These are phyloP conservation scores for Dasypolia templi DNA, from an alignment of 2,888 invertebrate genomes.

Conservation along the genomic window DNA sequence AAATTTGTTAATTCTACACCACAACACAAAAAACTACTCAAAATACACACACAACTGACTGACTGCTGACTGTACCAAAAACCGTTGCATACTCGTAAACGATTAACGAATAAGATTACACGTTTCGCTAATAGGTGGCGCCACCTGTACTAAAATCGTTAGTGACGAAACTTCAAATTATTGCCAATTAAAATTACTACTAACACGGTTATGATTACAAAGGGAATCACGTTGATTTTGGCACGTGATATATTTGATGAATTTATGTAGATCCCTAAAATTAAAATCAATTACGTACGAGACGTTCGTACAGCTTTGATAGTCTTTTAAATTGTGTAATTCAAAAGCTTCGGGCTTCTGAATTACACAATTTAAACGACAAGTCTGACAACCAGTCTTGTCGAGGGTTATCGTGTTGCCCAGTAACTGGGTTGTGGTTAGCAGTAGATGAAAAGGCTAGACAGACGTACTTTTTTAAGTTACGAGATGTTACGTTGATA, in stretches of 20 bases:
- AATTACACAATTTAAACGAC: too few relatives aligned
- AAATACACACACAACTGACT: too few relatives aligned
- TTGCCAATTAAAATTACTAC: constrained; percentile 75
- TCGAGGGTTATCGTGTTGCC: too few relatives aligned
- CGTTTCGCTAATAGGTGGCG: constrained; percentile 71
- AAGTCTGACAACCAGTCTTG: background rate
- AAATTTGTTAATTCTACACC: too few relatives aligned
- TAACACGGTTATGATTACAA: constrained; percentile 72
- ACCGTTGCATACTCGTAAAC: constrained; percentile 34
- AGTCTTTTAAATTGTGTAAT: too few relatives aligned
- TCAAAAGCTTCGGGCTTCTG: too few relatives aligned
- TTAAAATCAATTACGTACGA: background rate
- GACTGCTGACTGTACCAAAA: constrained; percentile 14
- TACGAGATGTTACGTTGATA: background rate
- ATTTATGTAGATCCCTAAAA: background rate
- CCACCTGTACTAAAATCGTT: constrained; percentile 77
- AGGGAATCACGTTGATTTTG: constrained; percentile 66
- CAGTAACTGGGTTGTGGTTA: background rate
- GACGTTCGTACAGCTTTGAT: background rate
- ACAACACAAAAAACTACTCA: too few relatives aligned
- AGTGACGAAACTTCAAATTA: constrained; percentile 75
- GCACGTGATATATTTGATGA: constrained; percentile 25
- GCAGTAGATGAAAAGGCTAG: background rate
- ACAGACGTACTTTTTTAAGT: background rate
- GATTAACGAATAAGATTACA: constrained; percentile 64